Evolutionary conservation across 2,113 vertebrate genomes (phyloP).

Genomic region (Perca schrenkii): DNA sequence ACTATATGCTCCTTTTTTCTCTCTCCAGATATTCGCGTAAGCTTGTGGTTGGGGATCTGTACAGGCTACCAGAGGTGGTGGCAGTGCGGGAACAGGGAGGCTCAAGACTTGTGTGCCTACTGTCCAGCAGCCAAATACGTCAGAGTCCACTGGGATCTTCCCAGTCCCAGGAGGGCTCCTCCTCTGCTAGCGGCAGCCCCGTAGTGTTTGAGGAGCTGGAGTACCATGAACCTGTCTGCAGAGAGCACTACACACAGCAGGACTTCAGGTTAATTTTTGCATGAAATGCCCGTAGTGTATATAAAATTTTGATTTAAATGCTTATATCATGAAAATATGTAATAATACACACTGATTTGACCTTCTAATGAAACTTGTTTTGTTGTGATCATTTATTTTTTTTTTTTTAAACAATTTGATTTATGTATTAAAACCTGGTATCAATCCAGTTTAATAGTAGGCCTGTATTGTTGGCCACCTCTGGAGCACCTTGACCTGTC

Average conservation of each 20-base stretch:
- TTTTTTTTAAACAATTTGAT: not conserved
- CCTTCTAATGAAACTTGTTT: not conserved
- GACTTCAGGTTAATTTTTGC: constrained; percentile 87
- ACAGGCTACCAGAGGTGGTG: constrained; percentile 91
- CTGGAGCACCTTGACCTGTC: not conserved
- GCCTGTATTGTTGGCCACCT: not conserved
- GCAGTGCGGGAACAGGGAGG: constrained; percentile 92
- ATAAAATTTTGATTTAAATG: not conserved
- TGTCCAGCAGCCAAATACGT: constrained; percentile 90
- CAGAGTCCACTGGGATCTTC: constrained; percentile 95
- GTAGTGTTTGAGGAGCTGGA: constrained; percentile 97
- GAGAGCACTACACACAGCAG: constrained; percentile 88
- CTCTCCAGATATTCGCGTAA: constrained; percentile 90
- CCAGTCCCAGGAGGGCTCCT: constrained; percentile 92
- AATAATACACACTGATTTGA: not conserved
- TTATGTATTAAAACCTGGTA: not conserved
- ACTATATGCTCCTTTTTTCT: not conserved
- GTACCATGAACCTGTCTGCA: constrained; percentile 95
- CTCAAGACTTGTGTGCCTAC: constrained; percentile 91
- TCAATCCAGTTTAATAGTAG: not conserved
- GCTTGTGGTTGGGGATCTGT: constrained; percentile 89
- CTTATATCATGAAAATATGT: not conserved
- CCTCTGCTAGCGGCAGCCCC: constrained; percentile 91
- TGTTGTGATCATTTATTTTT: not conserved
- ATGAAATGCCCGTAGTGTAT: no score